These are phyloP conservation scores for Montipora cactus DNA, from an alignment of 64 coral and sea anemone species.

Conservation along the genomic window DNA sequence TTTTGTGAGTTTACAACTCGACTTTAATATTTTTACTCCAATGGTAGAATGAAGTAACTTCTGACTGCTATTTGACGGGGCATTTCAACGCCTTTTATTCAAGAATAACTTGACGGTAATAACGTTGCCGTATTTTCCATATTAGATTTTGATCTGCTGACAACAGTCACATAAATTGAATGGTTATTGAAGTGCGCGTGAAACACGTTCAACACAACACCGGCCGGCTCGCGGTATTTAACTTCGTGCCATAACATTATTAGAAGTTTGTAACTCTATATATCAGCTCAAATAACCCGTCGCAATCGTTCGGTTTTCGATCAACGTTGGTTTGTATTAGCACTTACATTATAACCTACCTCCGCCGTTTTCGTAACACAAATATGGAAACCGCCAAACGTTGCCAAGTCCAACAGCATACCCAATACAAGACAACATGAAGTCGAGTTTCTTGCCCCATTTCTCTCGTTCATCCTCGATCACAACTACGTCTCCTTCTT, in stretches of 20 bases:
- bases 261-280: neutral
- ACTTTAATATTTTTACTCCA: too few relatives aligned
- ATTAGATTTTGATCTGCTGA: neutral
- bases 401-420: conserved; percentile 73
- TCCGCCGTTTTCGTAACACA: conserved; percentile 76
- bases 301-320: neutral
- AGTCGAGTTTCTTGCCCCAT: conserved; percentile 73
- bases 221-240: neutral
- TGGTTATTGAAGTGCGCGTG: neutral
- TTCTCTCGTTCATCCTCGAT: conserved; percentile 53
- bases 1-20: too few relatives aligned
- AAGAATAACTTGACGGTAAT: neutral
- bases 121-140: neutral
- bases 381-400: conserved; percentile 78
- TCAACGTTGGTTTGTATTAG: neutral
- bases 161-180: neutral
- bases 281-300: neutral
- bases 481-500: neutral
- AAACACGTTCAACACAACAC: too few relatives aligned
- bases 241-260: neutral
- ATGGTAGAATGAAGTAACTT: too few relatives aligned
- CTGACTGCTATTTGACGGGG: too few relatives aligned
- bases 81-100: too few relatives aligned
- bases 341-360: conserved; percentile 13
- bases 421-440: conserved; percentile 71